These are phyloP conservation scores for Meteorus sp. DNA, from an alignment of 1,140 invertebrate genomes.

Conservation along the genomic window DNA sequence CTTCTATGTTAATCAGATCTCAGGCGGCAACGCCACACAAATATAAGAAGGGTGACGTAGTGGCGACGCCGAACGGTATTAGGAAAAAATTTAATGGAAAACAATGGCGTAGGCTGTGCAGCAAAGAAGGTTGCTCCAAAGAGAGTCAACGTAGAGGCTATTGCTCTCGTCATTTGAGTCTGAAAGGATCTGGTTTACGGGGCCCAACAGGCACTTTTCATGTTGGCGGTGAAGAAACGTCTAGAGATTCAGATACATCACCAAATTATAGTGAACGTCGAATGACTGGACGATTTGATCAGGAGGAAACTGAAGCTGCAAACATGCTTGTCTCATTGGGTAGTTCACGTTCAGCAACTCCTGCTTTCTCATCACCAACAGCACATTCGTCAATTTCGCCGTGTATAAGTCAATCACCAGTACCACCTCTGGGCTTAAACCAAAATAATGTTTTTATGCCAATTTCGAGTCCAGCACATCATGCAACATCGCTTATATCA, in stretches of 20 bases:
- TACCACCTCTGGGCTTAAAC: slow-evolving; percentile 63
- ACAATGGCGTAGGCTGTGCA: slow-evolving; percentile 96
- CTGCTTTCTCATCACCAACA: slow-evolving; percentile 80
- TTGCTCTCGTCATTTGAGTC: slow-evolving; percentile 93
- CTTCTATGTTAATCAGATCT: slow-evolving; percentile 68
- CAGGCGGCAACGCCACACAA: slow-evolving; percentile 92
- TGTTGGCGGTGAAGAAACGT: slow-evolving; percentile 84
- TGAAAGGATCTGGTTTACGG: slow-evolving; percentile 72
- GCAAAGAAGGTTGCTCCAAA: slow-evolving; percentile 94
- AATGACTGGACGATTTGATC: slow-evolving; percentile 79
- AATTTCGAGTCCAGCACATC: slow-evolving; percentile 70
- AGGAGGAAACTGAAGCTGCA: slow-evolving; percentile 94
- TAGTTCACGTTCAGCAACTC: slow-evolving; percentile 86
- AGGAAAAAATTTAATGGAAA: slow-evolving; percentile 99
- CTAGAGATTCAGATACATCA: slow-evolving; percentile 84
- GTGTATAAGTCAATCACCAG: slow-evolving; percentile 68
- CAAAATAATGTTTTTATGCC: slow-evolving; percentile 84
- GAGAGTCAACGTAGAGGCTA: slow-evolving; percentile 95
- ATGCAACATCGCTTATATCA: slow-evolving; percentile 51
- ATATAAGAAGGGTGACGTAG: slow-evolving; percentile 98
- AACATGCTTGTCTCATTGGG: slow-evolving; percentile 94
- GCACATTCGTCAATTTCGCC: slow-evolving; percentile 67
- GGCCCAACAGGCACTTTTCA: slow-evolving; percentile 59
- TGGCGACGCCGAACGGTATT: slow-evolving; percentile 93
- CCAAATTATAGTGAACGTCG: slow-evolving; percentile 74